Evolutionary conservation across 2,797 vertebrate genomes (phyloP).

Genomic region (Sebastes elongatus): DNA sequence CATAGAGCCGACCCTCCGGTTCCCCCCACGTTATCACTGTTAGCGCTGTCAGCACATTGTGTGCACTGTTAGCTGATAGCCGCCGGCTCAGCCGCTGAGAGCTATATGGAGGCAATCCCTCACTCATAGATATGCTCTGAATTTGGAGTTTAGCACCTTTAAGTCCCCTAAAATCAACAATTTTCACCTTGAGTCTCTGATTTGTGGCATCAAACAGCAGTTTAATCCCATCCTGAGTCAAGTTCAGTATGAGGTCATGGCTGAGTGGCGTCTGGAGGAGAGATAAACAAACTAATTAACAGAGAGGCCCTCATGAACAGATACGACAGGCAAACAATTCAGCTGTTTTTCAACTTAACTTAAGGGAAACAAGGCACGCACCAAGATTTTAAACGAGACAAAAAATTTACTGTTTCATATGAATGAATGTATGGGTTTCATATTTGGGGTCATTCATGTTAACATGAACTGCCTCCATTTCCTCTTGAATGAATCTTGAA

Average conservation of each 20-base stretch:
- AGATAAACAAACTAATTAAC: conserved; percentile 47
- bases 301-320: not conserved
- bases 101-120: not conserved
- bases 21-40: not conserved
- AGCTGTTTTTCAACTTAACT: not conserved
- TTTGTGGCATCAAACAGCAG: conserved; percentile 99
- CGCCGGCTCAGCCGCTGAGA: too few relatives aligned
- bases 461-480: not conserved
- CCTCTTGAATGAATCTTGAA: not conserved
- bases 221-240: conserved; percentile 99
- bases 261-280: conserved; percentile 92
- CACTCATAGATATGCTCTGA: not conserved
- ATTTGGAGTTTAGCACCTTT: not conserved
- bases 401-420: not conserved
- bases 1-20: not conserved
- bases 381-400: not conserved
- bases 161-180: not conserved
- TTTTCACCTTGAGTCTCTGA: conserved; percentile 97
- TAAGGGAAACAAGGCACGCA: not conserved
- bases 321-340: not conserved
- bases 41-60: not conserved
- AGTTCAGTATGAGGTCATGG: conserved; percentile 99
- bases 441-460: not conserved
- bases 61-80: too few relatives aligned
- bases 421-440: not conserved